Conservation (phyloP, 2,113 vertebrate genomes). For the Leucopsar rothschildi region DNA sequence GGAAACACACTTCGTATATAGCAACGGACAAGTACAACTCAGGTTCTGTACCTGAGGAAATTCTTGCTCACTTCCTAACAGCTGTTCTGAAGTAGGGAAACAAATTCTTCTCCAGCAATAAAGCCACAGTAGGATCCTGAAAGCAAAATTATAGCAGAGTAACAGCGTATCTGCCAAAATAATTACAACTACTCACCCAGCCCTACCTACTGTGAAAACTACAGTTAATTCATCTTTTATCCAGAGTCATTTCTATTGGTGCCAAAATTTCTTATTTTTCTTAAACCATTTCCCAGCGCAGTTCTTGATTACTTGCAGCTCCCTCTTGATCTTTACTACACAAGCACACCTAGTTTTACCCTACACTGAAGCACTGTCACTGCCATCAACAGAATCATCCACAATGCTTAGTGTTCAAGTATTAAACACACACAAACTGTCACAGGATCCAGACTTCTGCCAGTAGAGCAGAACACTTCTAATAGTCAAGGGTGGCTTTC, state of each 20-base stretch:
- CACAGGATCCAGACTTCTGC: not conserved
- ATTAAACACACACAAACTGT: not conserved
- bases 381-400: not conserved
- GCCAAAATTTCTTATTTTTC: not conserved
- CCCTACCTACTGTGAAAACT: not conserved
- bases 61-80: not conserved
- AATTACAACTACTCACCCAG: not conserved
- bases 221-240: not conserved
- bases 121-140: not conserved
- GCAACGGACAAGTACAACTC: not conserved
- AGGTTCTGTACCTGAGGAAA: not conserved
- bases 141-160: not conserved
- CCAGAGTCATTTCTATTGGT: not conserved
- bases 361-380: not conserved
- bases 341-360: not conserved
- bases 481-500: not conserved
- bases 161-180: not conserved
- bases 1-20: not conserved
- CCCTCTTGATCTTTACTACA: not conserved
- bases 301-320: not conserved
- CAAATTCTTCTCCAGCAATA: not conserved
- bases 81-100: not conserved
- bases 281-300: not conserved
- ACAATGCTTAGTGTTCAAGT: rapidly evolving
- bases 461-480: not conserved